Conservation (phyloP, 1,140 invertebrate genomes). For the Halesus radiatus region DNA sequence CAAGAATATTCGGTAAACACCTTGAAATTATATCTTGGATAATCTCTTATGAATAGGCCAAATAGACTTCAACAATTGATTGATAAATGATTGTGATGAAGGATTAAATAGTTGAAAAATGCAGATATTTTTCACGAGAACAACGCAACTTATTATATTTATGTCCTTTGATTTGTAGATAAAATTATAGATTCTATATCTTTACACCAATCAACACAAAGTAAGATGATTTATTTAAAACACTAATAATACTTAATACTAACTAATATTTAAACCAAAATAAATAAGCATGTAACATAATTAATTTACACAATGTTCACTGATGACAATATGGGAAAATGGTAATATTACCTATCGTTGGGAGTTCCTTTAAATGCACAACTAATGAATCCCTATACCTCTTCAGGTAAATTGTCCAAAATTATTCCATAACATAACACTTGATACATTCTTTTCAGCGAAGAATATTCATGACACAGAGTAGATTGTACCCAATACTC, state of each 20-base stretch:
- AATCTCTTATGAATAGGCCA: no score
- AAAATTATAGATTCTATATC: slow-evolving; percentile 15
- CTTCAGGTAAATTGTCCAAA: neutral
- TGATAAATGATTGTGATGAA: no score
- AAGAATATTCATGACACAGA: neutral
- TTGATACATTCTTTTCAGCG: neutral
- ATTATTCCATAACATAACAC: neutral
- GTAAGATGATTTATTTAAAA: slow-evolving; percentile 13
- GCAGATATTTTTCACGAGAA: no score
- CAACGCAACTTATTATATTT: no score
- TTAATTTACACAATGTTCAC: slow-evolving; percentile 20
- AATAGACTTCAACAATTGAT: no score
- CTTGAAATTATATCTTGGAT: no score
- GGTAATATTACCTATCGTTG: slow-evolving; percentile 8
- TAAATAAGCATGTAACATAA: slow-evolving; percentile 36
- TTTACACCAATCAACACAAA: neutral
- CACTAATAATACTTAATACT: slow-evolving; percentile 20
- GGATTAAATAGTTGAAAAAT: no score
- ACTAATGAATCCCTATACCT: neutral
- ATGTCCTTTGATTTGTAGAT: slow-evolving; percentile 4
- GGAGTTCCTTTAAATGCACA: slow-evolving; percentile 19
- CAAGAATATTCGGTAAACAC: neutral
- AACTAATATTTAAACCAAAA: slow-evolving; percentile 31
- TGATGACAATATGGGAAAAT: slow-evolving; percentile 15
- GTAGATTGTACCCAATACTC: neutral